phyloP scores from a whole-genome alignment of 2,797 vertebrate genomes.

The Poecilia wingei region DNA sequence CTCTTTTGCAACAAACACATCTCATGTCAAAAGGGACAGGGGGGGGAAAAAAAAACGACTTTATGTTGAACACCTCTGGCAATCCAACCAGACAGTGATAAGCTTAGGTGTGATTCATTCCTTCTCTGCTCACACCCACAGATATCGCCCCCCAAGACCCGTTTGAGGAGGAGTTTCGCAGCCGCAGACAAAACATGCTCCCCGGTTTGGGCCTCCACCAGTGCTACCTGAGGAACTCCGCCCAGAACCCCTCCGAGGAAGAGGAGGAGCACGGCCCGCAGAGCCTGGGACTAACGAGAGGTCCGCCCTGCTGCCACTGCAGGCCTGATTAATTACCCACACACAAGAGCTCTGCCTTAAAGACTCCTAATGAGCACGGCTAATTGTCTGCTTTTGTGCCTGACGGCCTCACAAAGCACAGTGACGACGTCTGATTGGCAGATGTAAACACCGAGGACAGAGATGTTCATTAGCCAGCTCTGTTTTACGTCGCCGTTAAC shows the following conservation, averaged over 20 bases:
- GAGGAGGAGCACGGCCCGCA: conserved; percentile 83
- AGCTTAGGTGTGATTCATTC: conserved; percentile 61
- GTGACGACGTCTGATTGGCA: conserved; percentile 63
- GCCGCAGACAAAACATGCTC: conserved; percentile 84
- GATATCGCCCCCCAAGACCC: conserved; percentile 83
- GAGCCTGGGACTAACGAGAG: conserved; percentile 77
- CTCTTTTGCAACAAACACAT: conserved; percentile 44
- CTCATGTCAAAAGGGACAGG: conserved; percentile 43
- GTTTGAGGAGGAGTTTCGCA: conserved; percentile 84
- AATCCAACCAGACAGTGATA: conserved; percentile 46
- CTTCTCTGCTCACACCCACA: conserved; percentile 66
- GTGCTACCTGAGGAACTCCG: conserved; percentile 79
- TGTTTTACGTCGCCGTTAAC: conserved; percentile 62
- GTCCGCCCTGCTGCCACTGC: conserved; percentile 76
- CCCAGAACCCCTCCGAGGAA: conserved; percentile 81
- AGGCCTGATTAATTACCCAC: conserved; percentile 64
- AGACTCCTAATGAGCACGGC: conserved; percentile 64
- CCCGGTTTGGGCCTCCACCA: conserved; percentile 73
- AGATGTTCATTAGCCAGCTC: conserved; percentile 72
- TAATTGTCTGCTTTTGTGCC: conserved; percentile 71
- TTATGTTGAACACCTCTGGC: conserved; percentile 55
- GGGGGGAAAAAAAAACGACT: conserved; percentile 7
- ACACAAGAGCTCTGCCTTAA: conserved; percentile 49
- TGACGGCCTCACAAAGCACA: conserved; percentile 63
- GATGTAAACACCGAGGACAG: conserved; percentile 63